Conservation (phyloP, 2,113 vertebrate species). For the Haplotaxodon microlepis region DNA sequence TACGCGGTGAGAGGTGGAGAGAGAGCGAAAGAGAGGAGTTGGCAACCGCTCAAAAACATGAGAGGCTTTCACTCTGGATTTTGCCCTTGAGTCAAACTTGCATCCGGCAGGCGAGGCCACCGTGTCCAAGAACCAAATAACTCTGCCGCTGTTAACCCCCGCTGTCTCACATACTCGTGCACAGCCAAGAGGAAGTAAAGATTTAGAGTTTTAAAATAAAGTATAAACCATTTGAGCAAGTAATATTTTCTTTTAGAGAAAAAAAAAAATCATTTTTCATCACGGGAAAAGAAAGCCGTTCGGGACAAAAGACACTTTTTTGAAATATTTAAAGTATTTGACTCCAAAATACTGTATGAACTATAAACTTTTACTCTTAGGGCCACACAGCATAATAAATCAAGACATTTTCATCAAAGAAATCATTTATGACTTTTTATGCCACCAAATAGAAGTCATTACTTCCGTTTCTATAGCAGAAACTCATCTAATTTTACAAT, state of each 20-base stretch:
- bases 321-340: background rate
- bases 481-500: background rate
- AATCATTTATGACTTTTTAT: background rate
- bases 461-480: background rate
- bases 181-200: slow-evolving; percentile 1
- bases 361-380: background rate
- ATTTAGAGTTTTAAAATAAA: background rate
- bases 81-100: slow-evolving; percentile 68
- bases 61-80: slow-evolving; percentile 68
- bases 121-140: slow-evolving; percentile 59
- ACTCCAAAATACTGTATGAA: background rate
- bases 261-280: background rate
- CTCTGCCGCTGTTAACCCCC: slow-evolving; percentile 54
- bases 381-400: background rate
- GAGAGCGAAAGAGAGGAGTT: slow-evolving; percentile 1
- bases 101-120: slow-evolving; percentile 66
- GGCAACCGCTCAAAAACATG: slow-evolving; percentile 63
- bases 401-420: background rate
- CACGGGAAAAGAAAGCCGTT: background rate
- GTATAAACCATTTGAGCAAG: background rate
- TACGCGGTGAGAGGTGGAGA: background rate
- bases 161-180: background rate
- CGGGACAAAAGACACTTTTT: background rate
- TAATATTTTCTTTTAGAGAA: background rate
- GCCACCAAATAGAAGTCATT: background rate